Evolutionary conservation across 1,140 invertebrate genomes (phyloP), one percentile per base, ranked within the genome.

Genomic region (Monochamus saltuarius): DNA sequence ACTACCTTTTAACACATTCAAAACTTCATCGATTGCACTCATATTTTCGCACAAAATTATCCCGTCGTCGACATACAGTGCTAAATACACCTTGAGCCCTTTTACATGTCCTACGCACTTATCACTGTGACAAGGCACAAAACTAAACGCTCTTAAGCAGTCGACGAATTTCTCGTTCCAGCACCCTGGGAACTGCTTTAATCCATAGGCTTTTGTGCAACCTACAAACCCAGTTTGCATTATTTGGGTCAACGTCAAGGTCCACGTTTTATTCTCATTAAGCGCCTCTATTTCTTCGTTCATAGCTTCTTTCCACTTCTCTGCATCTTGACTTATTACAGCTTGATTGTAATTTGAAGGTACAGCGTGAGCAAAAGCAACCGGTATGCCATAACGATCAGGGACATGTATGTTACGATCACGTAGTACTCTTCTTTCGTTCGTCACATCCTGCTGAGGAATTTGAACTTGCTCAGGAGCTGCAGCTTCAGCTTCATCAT

Each of bases 101-200:
- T 45, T 45, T 13, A 3, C 6, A 2, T 29, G 2, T 2, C 2
- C 2, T 16, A 42, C 22, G 53, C 22, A 62, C 4, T 22, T 6
- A 38, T 22, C 29, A 39, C 14, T 43, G 40, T 51, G n/a, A 42
- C 1, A 52, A 55, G 7, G 16, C 22, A 22, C 59, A 7, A 59
- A 42, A 0, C 34, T 34, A 37, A 16, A 13, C 13, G 37, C 9
- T 43, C 22, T 51, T 17, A 59, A 17, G 37, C 42, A 52, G 42
- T 58, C 40, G 10, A 4, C 46, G 35, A 62, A 43, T 34, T 13
- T 54, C 22, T 50, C 52, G 53, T 78, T 74, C 79, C 79, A 81
- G 10, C 59, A 66, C 38, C 68, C 56, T n/a, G 77, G 64, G n/a
- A 77, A 64, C 70, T 81, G 78, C 62, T 79, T 79, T 1, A 81